phyloP scores from a whole-genome alignment of 2,888 invertebrate genomes.

The Carcina quercana region DNA sequence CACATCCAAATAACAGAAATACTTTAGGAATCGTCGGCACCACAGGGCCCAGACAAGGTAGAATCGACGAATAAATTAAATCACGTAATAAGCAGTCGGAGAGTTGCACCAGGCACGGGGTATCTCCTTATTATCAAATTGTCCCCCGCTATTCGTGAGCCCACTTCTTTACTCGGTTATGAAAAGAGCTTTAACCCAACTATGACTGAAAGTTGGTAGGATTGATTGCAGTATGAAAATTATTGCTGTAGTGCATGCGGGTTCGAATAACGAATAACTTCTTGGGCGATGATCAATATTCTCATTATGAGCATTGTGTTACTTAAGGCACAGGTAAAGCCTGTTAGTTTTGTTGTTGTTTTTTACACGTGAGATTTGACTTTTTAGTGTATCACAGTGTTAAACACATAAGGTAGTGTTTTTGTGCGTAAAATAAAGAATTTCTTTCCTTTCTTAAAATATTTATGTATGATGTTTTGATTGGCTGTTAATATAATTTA shows the following conservation, averaged over 20 bases:
- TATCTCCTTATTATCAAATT: conserved; percentile 57
- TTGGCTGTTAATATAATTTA: too few relatives aligned
- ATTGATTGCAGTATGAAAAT: conserved; percentile 22
- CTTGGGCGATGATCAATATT: too few relatives aligned
- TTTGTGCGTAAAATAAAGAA: too few relatives aligned
- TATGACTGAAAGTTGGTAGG: conserved; percentile 26
- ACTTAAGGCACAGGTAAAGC: background rate
- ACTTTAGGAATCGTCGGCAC: conserved; percentile 14
- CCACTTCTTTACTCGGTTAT: conserved; percentile 37
- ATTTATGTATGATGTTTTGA: too few relatives aligned
- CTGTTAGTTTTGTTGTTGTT: background rate
- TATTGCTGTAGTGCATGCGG: conserved; percentile 11
- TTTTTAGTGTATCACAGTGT: background rate
- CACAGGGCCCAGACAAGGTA: conserved; percentile 41
- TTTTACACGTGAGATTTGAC: background rate
- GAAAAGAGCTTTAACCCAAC: conserved; percentile 30
- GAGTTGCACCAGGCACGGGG: conserved; percentile 49
- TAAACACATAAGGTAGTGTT: background rate
- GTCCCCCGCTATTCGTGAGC: conserved; percentile 49
- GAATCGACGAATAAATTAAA: conserved; percentile 60
- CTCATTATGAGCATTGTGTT: too few relatives aligned
- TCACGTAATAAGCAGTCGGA: conserved; percentile 50
- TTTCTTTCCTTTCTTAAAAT: too few relatives aligned
- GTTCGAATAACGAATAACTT: background rate
- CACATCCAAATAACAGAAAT: conserved; percentile 16